Percentiles rank a stretch among this genome's conserved stretches.
phyloP scores from a whole-genome alignment of 1,140 invertebrate species.

The Nymphalis io region DNA sequence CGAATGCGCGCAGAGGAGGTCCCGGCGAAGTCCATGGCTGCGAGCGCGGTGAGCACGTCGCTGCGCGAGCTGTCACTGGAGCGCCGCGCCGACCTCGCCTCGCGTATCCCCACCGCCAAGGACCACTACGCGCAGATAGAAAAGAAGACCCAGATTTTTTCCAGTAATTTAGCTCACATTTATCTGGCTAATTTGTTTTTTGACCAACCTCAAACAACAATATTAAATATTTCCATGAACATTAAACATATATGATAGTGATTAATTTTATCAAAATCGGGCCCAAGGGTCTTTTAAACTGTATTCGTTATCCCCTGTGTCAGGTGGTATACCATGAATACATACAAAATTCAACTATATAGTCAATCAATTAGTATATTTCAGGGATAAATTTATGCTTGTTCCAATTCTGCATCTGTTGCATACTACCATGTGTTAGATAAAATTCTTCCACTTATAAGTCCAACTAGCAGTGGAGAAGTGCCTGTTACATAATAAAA shows the following conservation, averaged over 20 bases:
- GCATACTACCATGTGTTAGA: no score
- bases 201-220: not conserved
- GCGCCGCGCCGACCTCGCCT: conserved; percentile 21
- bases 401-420: no score
- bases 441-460: no score
- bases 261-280: no score
- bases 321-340: no score
- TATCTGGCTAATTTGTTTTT: not conserved
- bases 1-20: conserved; percentile 15
- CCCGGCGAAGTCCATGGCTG: not conserved
- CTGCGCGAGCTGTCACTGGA: conserved; percentile 57
- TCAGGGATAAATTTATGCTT: no score
- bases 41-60: conserved; percentile 43
- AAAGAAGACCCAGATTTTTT: conserved; percentile 51
- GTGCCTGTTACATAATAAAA: not conserved
- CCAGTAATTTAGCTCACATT: conserved; percentile 44
- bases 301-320: no score
- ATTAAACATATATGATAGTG: no score
- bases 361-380: no score
- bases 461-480: no score
- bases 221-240: no score
- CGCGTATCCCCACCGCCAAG: conserved; percentile 62
- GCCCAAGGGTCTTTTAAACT: no score
- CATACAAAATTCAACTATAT: not conserved
- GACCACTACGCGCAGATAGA: conserved; percentile 49